Conservation (phyloP, 2,113 vertebrate genomes). For the Caranx melampygus region DNA sequence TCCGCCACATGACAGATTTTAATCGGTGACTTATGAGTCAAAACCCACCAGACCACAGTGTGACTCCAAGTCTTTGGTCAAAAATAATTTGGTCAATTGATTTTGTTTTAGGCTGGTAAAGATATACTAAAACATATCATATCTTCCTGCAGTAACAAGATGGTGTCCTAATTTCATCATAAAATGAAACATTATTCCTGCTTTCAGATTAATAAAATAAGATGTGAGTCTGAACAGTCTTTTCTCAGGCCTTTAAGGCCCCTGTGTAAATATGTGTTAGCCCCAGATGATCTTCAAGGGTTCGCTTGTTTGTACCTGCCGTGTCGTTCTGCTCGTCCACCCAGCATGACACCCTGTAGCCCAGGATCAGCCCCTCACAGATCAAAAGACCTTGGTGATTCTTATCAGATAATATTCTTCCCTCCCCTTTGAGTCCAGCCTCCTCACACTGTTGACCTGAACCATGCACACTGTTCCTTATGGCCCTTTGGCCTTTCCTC, state of each 20-base stretch:
- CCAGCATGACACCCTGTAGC: conserved; percentile 84
- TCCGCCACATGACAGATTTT: conserved; percentile 75
- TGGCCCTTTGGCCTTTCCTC: conserved; percentile 82
- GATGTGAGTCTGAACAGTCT: conserved; percentile 32
- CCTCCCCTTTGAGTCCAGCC: conserved; percentile 72
- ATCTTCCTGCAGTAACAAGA: neutral
- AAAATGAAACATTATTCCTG: neutral
- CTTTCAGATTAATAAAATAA: neutral
- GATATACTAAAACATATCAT: neutral
- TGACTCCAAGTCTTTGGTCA: conserved; percentile 13
- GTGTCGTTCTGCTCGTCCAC: conserved; percentile 80
- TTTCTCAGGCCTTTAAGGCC: conserved; percentile 21
- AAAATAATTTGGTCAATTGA: neutral
- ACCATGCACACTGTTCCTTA: conserved; percentile 73
- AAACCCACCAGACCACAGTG: conserved; percentile 41
- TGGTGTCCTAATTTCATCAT: too few relatives aligned
- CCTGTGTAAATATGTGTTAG: conserved; percentile 68
- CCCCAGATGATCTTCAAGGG: conserved; percentile 72
- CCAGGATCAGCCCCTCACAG: conserved; percentile 77
- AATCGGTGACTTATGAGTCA: conserved; percentile 72
- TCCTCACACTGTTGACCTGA: conserved; percentile 78
- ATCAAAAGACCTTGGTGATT: conserved; percentile 84
- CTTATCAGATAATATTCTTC: conserved; percentile 83
- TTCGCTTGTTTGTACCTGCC: conserved; percentile 86
- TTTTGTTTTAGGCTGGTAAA: neutral